Base-by-base conservation (phyloP, 2,888 invertebrate genomes). In the Lasioglossum pauxillum region DNA sequence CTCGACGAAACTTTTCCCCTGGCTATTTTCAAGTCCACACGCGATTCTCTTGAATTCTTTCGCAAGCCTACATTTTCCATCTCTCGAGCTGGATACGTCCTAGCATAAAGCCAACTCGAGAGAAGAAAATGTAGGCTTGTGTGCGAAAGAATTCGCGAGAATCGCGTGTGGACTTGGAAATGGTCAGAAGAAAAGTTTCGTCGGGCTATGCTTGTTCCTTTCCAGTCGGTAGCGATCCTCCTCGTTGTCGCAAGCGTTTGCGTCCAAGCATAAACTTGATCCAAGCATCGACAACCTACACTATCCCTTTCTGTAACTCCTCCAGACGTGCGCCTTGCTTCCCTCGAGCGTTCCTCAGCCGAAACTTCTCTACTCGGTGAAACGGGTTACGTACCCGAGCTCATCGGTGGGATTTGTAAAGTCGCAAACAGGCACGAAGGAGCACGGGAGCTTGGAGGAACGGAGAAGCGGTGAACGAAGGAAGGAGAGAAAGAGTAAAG, bases 371-470 rank as follows among this genome's bases (percentile, higher is more conserved):
- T 12, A 1, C 57, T n/a, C n/a, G 19, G 3, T 19, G 64, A 35
- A 64, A 64, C 64, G 64, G 31, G 57, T 57, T 57, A 60, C 60
- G 60, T 12, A 4, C 3, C 16, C 27, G 16, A 27, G 7, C 7
- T 19, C 16, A 31, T 64, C 31, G 64, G 5, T 64, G 16, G 64
- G 64, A 64, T 64, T 31, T 16, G 64, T 31, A 12, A 41, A 23
- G 38, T 19, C 38, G 69, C 71, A n/a, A 71, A 71, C 14, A 71
- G 41, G 14, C 23, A 41, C 31, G 31, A 12, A 41, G n/a, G 41
- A 71, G 41, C n/a, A 64, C 31, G 31, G 64, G 31, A 71, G 41
- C 41, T n/a, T 14, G 84, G 41, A 53, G 53, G 38, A 27, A n/a
- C 23, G 14, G 64, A 60, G 76, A 23, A 69, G 46, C 64, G 64